Evolutionary conservation across 1,140 invertebrate species (phyloP).

Genomic region (Drosophila takahashii): DNA sequence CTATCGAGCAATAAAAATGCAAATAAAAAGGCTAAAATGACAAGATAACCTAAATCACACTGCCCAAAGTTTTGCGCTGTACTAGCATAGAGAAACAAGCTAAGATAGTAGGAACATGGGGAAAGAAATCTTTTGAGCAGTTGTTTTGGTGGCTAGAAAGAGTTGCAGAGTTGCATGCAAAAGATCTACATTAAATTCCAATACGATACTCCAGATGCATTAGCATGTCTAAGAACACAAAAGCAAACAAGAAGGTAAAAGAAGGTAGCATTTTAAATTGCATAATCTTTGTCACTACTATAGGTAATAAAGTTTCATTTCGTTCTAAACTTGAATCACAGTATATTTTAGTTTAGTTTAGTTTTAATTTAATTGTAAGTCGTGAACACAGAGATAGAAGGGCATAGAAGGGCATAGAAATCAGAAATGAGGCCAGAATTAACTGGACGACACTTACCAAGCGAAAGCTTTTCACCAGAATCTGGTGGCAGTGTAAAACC

Average conservation of each 20-base stretch:
- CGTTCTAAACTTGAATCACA: constrained; percentile 5
- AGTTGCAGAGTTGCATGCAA: constrained; percentile 19
- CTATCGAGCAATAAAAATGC: neutral
- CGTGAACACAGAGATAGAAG: constrained; percentile 17
- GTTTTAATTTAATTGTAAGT: neutral
- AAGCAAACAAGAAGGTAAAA: constrained; percentile 1
- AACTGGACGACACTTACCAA: constrained; percentile 89
- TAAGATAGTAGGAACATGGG: constrained; percentile 2
- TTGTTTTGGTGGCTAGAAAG: constrained; percentile 7
- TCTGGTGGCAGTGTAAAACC: constrained; percentile 99
- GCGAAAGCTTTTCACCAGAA: constrained; percentile 99
- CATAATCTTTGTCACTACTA: constrained; percentile 7
- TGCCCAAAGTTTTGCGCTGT: neutral
- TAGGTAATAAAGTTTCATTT: constrained; percentile 4
- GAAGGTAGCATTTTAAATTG: constrained; percentile 20
- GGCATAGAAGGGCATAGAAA: constrained; percentile 6
- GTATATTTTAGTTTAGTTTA: neutral
- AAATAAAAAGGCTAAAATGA: neutral
- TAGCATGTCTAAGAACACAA: constrained; percentile 22
- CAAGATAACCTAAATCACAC: neutral
- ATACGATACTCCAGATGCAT: constrained; percentile 27
- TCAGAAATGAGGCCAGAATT: constrained; percentile 3
- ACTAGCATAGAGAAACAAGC: neutral
- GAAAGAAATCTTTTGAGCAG: neutral
- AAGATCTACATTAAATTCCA: constrained; percentile 28